Percentiles rank a stretch among this genome's conserved stretches.
phyloP scores from a whole-genome alignment of 2,888 invertebrate genomes.

The Horisme vitalbata region DNA sequence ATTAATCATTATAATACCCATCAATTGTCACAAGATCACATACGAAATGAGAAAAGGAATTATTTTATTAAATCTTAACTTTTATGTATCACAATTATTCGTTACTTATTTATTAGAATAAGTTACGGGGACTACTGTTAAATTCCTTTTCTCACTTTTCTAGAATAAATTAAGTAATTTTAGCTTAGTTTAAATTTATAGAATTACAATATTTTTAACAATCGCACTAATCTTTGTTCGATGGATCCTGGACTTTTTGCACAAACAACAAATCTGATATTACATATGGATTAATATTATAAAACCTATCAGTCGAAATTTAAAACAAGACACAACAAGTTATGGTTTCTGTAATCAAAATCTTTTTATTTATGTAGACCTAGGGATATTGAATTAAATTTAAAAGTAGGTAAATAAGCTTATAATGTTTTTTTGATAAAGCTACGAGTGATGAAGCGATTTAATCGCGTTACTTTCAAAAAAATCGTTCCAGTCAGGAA shows the following conservation, averaged over 20 bases:
- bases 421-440: conserved; percentile 28
- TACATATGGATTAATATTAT: background rate
- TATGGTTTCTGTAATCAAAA: too few relatives aligned
- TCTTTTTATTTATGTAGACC: too few relatives aligned
- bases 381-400: too few relatives aligned
- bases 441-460: conserved; percentile 35
- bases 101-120: conserved; percentile 2
- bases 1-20: conserved; percentile 46
- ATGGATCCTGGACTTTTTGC: background rate
- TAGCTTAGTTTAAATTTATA: conserved; percentile 10
- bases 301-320: background rate
- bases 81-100: conserved; percentile 34
- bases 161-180: conserved; percentile 32
- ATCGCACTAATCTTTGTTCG: conserved; percentile 1
- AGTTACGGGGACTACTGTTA: conserved; percentile 34
- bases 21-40: conserved; percentile 49
- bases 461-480: conserved; percentile 14
- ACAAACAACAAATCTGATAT: too few relatives aligned
- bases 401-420: conserved; percentile 3
- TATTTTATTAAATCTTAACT: conserved; percentile 31
- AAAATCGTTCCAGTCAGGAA: conserved; percentile 8
- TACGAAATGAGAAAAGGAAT: conserved; percentile 67
- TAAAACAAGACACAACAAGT: too few relatives aligned
- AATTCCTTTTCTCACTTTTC: conserved; percentile 65
- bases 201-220: background rate